Base-by-base conservation (phyloP, 2,113 vertebrate genomes). In the Crotalus tigris region DNA sequence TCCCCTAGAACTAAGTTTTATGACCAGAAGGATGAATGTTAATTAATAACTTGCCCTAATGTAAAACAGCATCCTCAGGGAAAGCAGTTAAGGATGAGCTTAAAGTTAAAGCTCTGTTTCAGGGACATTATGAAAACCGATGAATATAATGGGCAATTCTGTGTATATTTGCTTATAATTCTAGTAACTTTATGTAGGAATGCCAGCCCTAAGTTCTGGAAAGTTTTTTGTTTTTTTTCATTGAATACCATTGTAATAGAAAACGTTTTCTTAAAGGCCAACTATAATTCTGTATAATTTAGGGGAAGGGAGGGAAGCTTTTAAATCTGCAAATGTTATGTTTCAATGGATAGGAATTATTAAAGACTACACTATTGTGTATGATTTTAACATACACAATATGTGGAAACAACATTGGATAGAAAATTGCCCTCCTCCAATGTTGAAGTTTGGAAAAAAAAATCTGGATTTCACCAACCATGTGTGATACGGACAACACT, bases 41-140 rank as follows among this genome's bases (percentile, higher is more conserved):
- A 92, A 92, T 92, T 92, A 92, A 92, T 92, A 92, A 88, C 85
- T 64, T 92, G 85, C 91, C 85, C 91, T 61, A 92, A 88, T 92
- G 61, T 86, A 88, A 51, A 91, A 69, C 19, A 88, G 29, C 6
- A 87, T 64, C 91, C 58, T 87, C 12, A 3, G 91, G 58, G 91
- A 92, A 49, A 54, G 46, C 58, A 92, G 53, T 92, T 92, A 92
- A 88, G 85, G 23, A 69, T 53, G 46, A 92, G 49, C 55, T 92
- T 86, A 92, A 87, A 64, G 46, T 87, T 92, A 87, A 53, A 92
- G 23, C 91, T 89, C 59, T 92, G 46, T 69, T 88, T 54, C 29
- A 92, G 59, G 87, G 58, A 64, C 46, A 88, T 92, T 53, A 53
- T 61, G 57, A 88, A 64, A 64, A 64, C 44, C 26, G 33, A 58